Evolutionary conservation across 2,113 vertebrate genomes (phyloP), one percentile per base, ranked within the genome.

Genomic region (Poicephalus gulielmi): DNA sequence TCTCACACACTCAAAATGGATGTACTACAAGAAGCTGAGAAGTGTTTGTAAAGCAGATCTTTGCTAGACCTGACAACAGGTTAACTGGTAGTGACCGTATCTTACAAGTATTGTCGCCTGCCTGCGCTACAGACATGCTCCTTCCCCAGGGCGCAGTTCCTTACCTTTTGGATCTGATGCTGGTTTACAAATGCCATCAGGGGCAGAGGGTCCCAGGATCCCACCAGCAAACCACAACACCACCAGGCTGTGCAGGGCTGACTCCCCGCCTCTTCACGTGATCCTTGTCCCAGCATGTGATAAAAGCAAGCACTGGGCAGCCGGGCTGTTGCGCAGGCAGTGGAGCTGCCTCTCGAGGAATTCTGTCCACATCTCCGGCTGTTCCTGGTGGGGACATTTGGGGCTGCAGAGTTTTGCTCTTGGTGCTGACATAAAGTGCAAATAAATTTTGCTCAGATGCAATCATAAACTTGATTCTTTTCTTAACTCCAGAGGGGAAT

Each of bases 91-190:
- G 50, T 2, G 10, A 9, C 64, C 2, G 0, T 18, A 2, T 3
- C 52, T 50, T 2, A 10, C 8, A 7, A 39, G 19, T 2, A 15
- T 39, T 0, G 1, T n/a, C 46, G 20, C 25, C 71, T 2, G 6
- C 55, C 18, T 5, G 82, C 15, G 1, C 41, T 10, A 12, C 2
- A 19, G 73, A 10, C 60, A 8, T 1, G 1, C 24, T 69, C 79
- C 46, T 33, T n/a, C n/a, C 80, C 53, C 3, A 0, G 17, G 22
- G n/a, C 13, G 13, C 37, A 3, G 41, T 8, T 25, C 39, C 98
- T 98, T 90, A 99, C 99, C 98, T 98, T 96, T 22, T 97, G 97
- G 83, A 98, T 95, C 83, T 99, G 96, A 2, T 92, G 94, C 44
- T 98, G 98, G 4, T 94, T 98, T 23, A 99, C 78, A 1, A 94